These are phyloP conservation scores for Reticulitermes speratus DNA, from an alignment of 1,140 invertebrate species.

Conservation along the genomic window DNA sequence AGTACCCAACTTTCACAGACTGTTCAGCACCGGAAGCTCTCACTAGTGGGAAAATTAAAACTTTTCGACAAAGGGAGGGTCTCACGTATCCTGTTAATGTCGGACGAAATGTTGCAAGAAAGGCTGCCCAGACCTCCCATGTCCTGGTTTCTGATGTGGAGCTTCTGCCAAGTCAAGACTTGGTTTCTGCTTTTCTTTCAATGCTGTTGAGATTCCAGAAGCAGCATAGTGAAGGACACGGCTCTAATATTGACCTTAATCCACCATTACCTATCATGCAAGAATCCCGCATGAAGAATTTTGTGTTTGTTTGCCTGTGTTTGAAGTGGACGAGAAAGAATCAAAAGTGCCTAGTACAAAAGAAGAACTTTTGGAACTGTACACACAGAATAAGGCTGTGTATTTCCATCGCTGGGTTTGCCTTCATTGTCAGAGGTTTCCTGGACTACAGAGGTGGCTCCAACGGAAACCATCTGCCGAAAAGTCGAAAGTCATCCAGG, in stretches of 20 bases:
- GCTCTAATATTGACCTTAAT: neutral
- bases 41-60: slow-evolving; percentile 37
- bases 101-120: slow-evolving; percentile 67
- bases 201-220: slow-evolving; percentile 55
- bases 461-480: slow-evolving; percentile 48
- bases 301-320: slow-evolving; percentile 71
- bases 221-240: slow-evolving; percentile 35
- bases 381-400: slow-evolving; percentile 48
- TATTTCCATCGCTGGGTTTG: slow-evolving; percentile 62
- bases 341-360: slow-evolving; percentile 61
- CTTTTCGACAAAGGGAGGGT: slow-evolving; percentile 53
- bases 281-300: slow-evolving; percentile 1
- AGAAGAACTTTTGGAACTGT: slow-evolving; percentile 49
- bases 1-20: slow-evolving; percentile 1
- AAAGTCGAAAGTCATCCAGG: slow-evolving; percentile 37
- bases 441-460: slow-evolving; percentile 71
- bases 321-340: slow-evolving; percentile 64
- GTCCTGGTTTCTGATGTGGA: slow-evolving; percentile 77
- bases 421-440: slow-evolving; percentile 75
- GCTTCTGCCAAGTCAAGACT: slow-evolving; percentile 64
- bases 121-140: slow-evolving; percentile 59
- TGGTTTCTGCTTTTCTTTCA: slow-evolving; percentile 61
- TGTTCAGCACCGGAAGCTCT: neutral
- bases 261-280: slow-evolving; percentile 4
- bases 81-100: slow-evolving; percentile 76